Evolutionary conservation across 2,113 vertebrate species (phyloP), one percentile per base, ranked within the genome.

Genomic region (Copsychus sechellarum): DNA sequence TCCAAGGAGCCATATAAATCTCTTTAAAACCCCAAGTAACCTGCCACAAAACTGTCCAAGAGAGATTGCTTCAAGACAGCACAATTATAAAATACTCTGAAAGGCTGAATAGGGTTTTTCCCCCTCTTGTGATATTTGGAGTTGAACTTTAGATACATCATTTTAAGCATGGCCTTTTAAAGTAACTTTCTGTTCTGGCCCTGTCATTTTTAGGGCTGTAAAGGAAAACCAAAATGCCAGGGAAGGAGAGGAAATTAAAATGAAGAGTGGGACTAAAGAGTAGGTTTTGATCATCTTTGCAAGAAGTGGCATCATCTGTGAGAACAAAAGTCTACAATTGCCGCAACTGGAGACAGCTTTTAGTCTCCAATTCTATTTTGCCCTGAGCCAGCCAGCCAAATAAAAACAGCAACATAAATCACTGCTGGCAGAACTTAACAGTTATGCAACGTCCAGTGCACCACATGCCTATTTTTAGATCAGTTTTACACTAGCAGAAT

Each of bases 321-420:
- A 86, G 88, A 93, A 77, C 70, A 84, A 79, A 91, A 86, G 69
- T 83, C 92, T 92, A 86, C 84, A 81, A 14, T 51, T 24, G 14
- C 78, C 88, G 77, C 67, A 93, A 58, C 54, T 72, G 79, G 76
- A 93, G 84, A 91, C 92, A 86, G 80, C 73, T 82, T 93, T 95
- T 90, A 76, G 90, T 92, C 95, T 97, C 83, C 83, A 72, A 72
- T 77, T 92, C 84, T 88, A 24, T 94, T 92, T 92, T 89, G 76
- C 91, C 72, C 79, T 8, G 11, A 95, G 92, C 88, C 85, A 94
- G 82, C 40, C 89, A 92, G 95, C 76, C 88, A 96, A 95, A 95
- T 79, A 87, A 78, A 95, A 97, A 89, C 92, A 92, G 84, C 18
- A 8, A 60, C 83, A 94, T 96, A 96, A 96, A 96, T 97, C 92